phyloP scores from a whole-genome alignment of 2,888 invertebrate genomes.

The Spodoptera exigua region DNA sequence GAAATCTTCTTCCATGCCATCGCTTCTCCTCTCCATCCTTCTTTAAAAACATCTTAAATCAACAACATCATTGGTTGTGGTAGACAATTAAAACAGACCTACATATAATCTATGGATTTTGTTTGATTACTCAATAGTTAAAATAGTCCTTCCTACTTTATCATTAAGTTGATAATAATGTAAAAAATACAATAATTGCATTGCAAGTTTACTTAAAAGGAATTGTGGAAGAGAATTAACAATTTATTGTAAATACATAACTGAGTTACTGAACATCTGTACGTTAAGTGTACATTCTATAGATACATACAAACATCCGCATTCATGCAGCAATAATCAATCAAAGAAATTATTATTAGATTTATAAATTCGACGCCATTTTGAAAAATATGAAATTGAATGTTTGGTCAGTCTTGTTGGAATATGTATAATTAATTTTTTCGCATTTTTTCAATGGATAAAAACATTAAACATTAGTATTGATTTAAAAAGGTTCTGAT shows the following conservation, averaged over 20 bases:
- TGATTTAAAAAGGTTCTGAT: no score
- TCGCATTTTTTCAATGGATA: no score
- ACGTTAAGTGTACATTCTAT: conserved; percentile 27
- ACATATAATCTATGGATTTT: no score
- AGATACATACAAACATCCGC: conserved; percentile 36
- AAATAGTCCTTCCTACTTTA: conserved; percentile 5
- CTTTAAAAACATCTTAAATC: no score
- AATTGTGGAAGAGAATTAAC: conserved; percentile 49
- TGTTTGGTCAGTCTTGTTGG: no score
- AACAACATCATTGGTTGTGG: no score
- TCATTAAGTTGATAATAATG: conserved; percentile 18
- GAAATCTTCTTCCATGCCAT: no score
- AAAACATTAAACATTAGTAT: no score
- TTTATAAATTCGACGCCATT: conserved; percentile 23
- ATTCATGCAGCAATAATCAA: conserved; percentile 44
- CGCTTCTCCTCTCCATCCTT: no score
- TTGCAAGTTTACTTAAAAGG: conserved; percentile 38
- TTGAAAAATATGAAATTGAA: conserved; percentile 9
- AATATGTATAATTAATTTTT: no score
- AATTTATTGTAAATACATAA: conserved; percentile 41
- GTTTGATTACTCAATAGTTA: no score
- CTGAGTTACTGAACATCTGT: conserved; percentile 33
- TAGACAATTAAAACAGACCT: no score
- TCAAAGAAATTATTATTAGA: conserved; percentile 44
- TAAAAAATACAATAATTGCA: conserved; percentile 16